Conservation (phyloP, 2,797 vertebrate species). For the Gallinago solitaria region DNA sequence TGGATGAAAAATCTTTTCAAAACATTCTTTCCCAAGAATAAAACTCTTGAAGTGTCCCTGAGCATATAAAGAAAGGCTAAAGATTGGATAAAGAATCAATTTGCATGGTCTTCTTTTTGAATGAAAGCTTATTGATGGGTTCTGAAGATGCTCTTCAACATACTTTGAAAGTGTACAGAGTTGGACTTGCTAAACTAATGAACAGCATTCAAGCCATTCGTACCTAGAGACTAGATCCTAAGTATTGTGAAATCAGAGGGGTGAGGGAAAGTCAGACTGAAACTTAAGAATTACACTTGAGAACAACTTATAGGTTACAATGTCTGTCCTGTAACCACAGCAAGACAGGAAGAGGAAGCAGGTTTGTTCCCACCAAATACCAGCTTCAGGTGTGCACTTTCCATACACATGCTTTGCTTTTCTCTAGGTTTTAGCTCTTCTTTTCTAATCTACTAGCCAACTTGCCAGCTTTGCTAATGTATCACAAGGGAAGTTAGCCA, state of each 20-base stretch:
- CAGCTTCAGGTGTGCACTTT: background rate
- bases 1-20: background rate
- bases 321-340: background rate
- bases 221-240: background rate
- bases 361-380: background rate
- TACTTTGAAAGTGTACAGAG: background rate
- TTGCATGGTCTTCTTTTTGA: background rate
- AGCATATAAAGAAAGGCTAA: background rate
- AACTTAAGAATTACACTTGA: background rate
- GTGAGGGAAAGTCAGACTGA: background rate
- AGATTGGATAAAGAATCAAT: background rate
- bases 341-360: background rate
- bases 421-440: background rate
- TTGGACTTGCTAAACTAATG: background rate
- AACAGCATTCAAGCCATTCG: background rate
- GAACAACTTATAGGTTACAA: background rate
- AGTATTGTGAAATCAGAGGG: background rate
- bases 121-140: background rate
- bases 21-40: background rate
- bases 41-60: background rate
- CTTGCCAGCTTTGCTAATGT: background rate
- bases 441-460: background rate
- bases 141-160: background rate
- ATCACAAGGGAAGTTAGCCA: background rate
- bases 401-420: background rate